Conservation (phyloP, 2,113 vertebrate genomes). For the Sorex fumeus region DNA sequence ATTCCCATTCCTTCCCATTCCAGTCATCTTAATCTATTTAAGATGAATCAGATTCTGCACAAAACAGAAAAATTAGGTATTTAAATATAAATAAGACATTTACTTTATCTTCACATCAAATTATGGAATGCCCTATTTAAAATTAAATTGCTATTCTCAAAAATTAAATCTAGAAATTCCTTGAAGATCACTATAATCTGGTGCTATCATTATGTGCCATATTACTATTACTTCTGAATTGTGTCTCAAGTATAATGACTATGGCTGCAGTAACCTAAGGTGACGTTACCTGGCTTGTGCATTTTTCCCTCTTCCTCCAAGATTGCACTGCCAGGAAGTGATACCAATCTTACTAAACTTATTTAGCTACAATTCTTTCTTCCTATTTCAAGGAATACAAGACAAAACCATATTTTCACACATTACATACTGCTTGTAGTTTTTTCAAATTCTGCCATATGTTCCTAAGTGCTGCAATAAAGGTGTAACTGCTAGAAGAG, state of each 20-base stretch:
- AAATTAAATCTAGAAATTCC: neutral
- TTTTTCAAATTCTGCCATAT: too few species aligned
- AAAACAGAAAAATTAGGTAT: neutral
- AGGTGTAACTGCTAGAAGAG: too few species aligned
- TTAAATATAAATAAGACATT: slow-evolving; percentile 8
- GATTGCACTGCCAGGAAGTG: neutral
- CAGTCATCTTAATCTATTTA: slow-evolving; percentile 20
- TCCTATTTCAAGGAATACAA: neutral
- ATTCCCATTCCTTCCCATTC: too few species aligned
- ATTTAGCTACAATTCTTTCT: too few species aligned
- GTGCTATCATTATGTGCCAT: neutral
- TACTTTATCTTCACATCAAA: neutral
- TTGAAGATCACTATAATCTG: neutral
- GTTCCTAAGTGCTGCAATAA: neutral
- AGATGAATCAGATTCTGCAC: neutral
- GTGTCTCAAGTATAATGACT: neutral
- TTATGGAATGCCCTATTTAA: neutral
- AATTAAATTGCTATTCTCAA: neutral
- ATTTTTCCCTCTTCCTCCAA: neutral
- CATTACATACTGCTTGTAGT: fast-evolving
- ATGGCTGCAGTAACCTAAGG: too few species aligned
- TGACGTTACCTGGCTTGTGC: neutral
- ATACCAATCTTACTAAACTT: too few species aligned
- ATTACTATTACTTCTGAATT: neutral
- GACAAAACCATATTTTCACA: neutral